Evolutionary conservation across 2,888 invertebrate genomes (phyloP), one percentile per base, ranked within the genome.

Genomic region (Lymantria monacha): DNA sequence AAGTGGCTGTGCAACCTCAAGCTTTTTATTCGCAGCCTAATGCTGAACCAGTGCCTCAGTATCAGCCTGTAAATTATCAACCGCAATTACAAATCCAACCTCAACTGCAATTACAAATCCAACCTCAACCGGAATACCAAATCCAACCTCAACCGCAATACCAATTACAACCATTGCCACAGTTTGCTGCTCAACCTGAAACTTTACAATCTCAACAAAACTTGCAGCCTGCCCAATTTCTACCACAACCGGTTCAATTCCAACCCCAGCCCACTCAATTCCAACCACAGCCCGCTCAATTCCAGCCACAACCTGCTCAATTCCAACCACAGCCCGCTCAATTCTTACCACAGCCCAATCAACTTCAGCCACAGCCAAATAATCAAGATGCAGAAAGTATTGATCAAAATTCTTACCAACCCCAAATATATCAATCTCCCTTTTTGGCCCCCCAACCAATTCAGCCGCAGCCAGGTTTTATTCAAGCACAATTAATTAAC

Each of bases 281-380:
- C 9, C 66, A 63, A 15, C 62, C 65, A 0, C 66, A 63, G n/a
- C 44, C 31, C 0, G 51, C 51, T 8, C 59, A 57, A 36, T 57
- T 55, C 0, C 59, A 58, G 0, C 58, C 61, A 3, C 63, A 59
- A 49, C 57, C 68, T 30, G 63, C 71, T 10, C 72, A 77, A 50
- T 59, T 75, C 10, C 75, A 79, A 58, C 70, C 72, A 0, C 81
- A 79, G 48, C 76, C 69, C n/a, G 74, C 72, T 11, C 57, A 74
- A 12, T 56, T 74, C 7, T 76, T 73, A 51, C 70, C 74, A 0
- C 77, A 74, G 48, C 49, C 60, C 1, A 49, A 59, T 3, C 70
- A 69, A 48, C 56, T 63, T 14, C 70, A 71, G 30, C 66, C 63
- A 13, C 55, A 63, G 7, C 55, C 58, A 7, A 41, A 49, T 12